Base-by-base conservation (phyloP, 2,888 invertebrate species). In the Aproaerema taeniolella region DNA sequence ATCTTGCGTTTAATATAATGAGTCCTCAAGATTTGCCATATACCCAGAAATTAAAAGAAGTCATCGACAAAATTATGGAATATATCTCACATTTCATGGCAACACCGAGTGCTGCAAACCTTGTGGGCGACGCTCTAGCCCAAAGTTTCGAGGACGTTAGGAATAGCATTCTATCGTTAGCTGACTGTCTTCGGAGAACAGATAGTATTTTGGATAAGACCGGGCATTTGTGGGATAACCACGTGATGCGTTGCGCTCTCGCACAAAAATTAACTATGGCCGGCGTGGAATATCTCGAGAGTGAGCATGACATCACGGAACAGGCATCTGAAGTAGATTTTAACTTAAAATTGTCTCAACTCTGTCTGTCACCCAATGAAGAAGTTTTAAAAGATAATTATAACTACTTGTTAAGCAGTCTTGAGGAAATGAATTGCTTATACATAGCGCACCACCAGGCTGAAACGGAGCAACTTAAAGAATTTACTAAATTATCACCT, bases 201-300 rank as follows among this genome's bases (percentile, higher is more conserved):
- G 77, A 65, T 45, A 47, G 42, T 15, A 52, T 80, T 40, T 55
- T 85, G 41, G 60, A 74, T 35, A 65, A 78, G 31, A 71, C 78
- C 1, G 68, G 70, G 12, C 75, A 77, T 55, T 59, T 83, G 10
- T 81, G 75, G 70, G 76, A 80, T 47, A 56, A 65, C 40, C 83
- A 82, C 49, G 72, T 79, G 46, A 39, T 73, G 37, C 73, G 83
- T 9, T 58, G 68, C 13, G 74, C 68, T 39, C 59, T 72, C 10
- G 75, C 69, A 13, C 78, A 77, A 50, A 78, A 73, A 42, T 49
- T 83, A 16, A 76, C 74, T 3, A 64, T 76, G 35, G 65, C 75
- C 9, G 68, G 72, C 17, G 73, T 83, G 2, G 85, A 83, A 61
- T 80, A 82, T 50, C 53, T 81, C 15, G 52, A 76, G 9, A 74